Conservation (phyloP, 1,140 invertebrate species). For the Cyphomyrmex costatus region DNA sequence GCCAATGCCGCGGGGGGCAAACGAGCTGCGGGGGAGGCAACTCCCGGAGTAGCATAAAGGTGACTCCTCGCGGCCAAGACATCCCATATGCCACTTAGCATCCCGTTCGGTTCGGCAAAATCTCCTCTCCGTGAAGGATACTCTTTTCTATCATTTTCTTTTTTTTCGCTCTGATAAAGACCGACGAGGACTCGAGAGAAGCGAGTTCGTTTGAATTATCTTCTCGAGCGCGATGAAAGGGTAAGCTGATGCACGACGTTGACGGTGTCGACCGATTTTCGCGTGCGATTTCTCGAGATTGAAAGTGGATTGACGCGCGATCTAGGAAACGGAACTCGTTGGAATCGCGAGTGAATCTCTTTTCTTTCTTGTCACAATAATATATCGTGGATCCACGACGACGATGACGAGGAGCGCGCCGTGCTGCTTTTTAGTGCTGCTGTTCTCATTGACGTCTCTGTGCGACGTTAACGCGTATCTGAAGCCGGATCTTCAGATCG, state of each 20-base stretch:
- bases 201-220: neutral
- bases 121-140: constrained; percentile 40
- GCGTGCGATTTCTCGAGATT: neutral
- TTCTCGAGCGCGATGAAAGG: neutral
- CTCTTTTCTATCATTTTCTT: neutral
- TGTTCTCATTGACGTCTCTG: constrained; percentile 5
- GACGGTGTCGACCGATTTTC: constrained; percentile 12
- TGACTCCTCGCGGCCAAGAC: constrained; percentile 80
- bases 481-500: neutral
- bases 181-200: neutral
- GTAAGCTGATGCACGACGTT: constrained; percentile 33
- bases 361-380: neutral
- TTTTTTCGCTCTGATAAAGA: constrained; percentile 34
- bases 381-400: neutral
- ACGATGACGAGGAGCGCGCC: constrained; percentile 35
- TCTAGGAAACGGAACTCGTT: neutral
- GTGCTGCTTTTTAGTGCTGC: constrained; percentile 22
- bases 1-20: constrained; percentile 64
- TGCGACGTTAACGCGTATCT: constrained; percentile 24
- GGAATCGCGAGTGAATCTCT: neutral
- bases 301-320: neutral
- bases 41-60: constrained; percentile 82
- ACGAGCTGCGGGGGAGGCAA: constrained; percentile 79
- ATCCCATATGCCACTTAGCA: constrained; percentile 83
- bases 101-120: constrained; percentile 75